Percentiles rank a stretch among this genome's conserved stretches.
phyloP scores from a whole-genome alignment of 2,888 invertebrate species.

The Pristionchus maxplancki region DNA sequence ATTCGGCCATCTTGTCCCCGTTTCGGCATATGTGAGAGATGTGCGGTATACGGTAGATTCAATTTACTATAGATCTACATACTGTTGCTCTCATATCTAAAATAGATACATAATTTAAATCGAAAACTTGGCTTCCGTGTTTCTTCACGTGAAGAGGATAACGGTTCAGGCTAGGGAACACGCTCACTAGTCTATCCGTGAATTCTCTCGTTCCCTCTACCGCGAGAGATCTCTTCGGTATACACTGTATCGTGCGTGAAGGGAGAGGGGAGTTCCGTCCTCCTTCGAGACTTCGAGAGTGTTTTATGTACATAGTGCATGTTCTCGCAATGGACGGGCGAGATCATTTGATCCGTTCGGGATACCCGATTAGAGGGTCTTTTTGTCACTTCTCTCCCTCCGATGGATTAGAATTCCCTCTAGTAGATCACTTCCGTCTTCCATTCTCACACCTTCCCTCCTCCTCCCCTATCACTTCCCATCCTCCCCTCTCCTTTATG shows the following conservation, averaged over 20 bases:
- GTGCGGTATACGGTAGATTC: too few relatives aligned
- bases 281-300: background rate
- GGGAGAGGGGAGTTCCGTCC: background rate
- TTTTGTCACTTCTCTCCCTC: background rate
- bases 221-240: slow-evolving; percentile 39
- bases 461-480: background rate
- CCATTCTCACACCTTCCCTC: background rate
- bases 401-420: slow-evolving; percentile 25
- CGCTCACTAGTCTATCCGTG: slow-evolving; percentile 14
- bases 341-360: slow-evolving; percentile 14
- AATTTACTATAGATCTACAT: too few relatives aligned
- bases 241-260: background rate
- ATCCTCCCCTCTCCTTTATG: background rate
- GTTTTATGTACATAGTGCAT: slow-evolving; percentile 36
- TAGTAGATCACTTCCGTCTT: slow-evolving; percentile 5
- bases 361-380: slow-evolving; percentile 8
- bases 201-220: background rate
- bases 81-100: too few relatives aligned
- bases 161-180: slow-evolving; percentile 2
- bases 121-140: background rate
- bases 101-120: too few relatives aligned
- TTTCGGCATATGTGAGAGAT: too few relatives aligned
- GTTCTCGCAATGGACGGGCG: background rate
- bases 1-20: too few relatives aligned
- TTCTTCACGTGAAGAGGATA: slow-evolving; percentile 27